Evolutionary conservation across 2,113 vertebrate genomes (phyloP), one percentile per base, ranked within the genome.

Genomic region (Labeo catla): DNA sequence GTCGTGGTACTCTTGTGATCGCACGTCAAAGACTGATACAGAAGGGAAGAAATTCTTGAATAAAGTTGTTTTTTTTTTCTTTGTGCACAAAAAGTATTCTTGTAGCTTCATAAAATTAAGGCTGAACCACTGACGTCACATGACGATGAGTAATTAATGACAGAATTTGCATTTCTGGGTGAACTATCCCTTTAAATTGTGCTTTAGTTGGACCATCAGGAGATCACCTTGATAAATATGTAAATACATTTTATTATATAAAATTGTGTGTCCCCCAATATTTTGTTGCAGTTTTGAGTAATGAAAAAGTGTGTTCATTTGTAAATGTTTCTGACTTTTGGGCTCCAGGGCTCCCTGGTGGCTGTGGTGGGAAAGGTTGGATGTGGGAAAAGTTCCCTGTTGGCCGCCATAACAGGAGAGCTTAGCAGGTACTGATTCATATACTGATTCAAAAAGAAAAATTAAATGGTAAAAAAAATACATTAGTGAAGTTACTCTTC

Each of bases 321-420:
- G 50, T 81, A 65, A 65, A 45, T 81, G 21, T 49, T n/a, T 65
- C 21, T 66, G 45, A 9, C 73, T 39, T 84, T 4, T 73, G 3
- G 39, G 90, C 12, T 68, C 23, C 91, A 99, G 98, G 98, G 97
- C 9, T 92, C 93, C 47, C 93, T 99, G 76, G 94, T 98, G 1
- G 98, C 95, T 0, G 94, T 99, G 81, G 96, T 99, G 86, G 98
- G 98, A 11, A 98, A 97, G 86, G 98, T 99, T 0, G 98, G 98
- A 88, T 97, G 96, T 87, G 98, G 98, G 36, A 99, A 99, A 92
- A 99, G 96, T 70, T 96, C 97, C 2, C 90, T 99, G 63, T 91
- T 99, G 90, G 95, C 97, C 4, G 97, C 97, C 21, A 92, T 99
- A 54, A 93, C 96, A 4, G 98, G 97, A 91, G 98, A 99, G 74